Conservation (phyloP, 1,140 invertebrate species). For the Ctenoplectra terminalis region DNA sequence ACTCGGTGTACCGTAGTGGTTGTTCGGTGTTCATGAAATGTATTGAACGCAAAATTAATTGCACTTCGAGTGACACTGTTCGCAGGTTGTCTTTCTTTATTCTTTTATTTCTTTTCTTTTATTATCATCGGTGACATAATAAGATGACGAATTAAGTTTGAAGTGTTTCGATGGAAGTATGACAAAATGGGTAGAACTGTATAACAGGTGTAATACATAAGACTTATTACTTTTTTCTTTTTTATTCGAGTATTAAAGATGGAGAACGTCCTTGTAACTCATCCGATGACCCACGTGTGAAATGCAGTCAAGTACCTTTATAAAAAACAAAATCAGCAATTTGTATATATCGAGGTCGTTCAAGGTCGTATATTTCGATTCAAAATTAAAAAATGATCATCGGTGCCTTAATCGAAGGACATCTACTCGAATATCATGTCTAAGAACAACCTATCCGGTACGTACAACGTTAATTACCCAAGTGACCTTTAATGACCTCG, state of each 20-base stretch:
- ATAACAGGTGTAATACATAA: too few relatives aligned
- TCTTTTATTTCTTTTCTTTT: not conserved
- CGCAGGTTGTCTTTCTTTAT: not conserved
- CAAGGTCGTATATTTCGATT: not conserved
- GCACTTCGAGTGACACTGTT: not conserved
- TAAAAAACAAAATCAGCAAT: not conserved
- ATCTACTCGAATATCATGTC: not conserved
- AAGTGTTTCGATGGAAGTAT: not conserved
- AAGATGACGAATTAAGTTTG: not conserved
- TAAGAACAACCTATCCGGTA: not conserved
- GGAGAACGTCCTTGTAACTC: not conserved
- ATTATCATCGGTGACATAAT: not conserved
- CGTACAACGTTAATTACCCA: not conserved
- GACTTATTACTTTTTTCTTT: too few relatives aligned
- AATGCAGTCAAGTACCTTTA: not conserved
- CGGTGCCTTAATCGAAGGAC: not conserved
- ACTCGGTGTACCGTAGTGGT: not conserved
- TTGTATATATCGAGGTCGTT: not conserved
- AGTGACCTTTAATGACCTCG: conserved; percentile 3
- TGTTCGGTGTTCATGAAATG: not conserved
- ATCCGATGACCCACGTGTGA: not conserved
- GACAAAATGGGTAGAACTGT: not conserved
- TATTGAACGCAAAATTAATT: not conserved
- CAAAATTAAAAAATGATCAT: too few relatives aligned
- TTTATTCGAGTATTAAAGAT: not conserved